phyloP scores from a whole-genome alignment of 2,797 vertebrate genomes.

The Sandelia bainsii region DNA sequence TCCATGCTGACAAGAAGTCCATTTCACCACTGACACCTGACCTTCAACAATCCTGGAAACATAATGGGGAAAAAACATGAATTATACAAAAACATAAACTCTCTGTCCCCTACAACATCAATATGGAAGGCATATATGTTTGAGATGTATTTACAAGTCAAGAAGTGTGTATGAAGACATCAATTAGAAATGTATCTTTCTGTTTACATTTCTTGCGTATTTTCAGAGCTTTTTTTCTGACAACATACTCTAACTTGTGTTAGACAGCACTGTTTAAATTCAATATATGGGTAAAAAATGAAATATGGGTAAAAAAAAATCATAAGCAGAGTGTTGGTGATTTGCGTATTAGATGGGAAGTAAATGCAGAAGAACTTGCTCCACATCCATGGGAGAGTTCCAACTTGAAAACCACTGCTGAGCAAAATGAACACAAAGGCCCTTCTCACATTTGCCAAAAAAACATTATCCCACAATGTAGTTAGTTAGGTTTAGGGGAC shows the following conservation, averaged over 20 bases:
- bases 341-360: slow-evolving; percentile 6
- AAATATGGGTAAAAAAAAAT: not conserved
- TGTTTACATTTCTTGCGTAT: not conserved
- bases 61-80: slow-evolving; percentile 17
- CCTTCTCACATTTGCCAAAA: no score
- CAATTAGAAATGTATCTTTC: not conserved
- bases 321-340: not conserved
- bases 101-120: not conserved
- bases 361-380: not conserved
- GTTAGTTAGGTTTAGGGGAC: no score
- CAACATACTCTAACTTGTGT: no score
- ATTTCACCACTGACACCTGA: slow-evolving; percentile 67
- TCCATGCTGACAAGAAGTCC: slow-evolving; percentile 70
- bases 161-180: not conserved
- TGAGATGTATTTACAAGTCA: not conserved
- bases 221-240: slow-evolving; percentile 4
- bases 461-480: no score
- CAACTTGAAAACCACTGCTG: no score
- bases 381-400: no score
- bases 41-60: slow-evolving; percentile 53
- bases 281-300: not conserved
- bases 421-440: no score
- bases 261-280: no score
- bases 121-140: not conserved
- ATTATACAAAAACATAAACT: slow-evolving; percentile 22